These are phyloP conservation scores for Nyctibius bracteatus DNA, from an alignment of 2,113 vertebrate genomes.

Conservation along the genomic window DNA sequence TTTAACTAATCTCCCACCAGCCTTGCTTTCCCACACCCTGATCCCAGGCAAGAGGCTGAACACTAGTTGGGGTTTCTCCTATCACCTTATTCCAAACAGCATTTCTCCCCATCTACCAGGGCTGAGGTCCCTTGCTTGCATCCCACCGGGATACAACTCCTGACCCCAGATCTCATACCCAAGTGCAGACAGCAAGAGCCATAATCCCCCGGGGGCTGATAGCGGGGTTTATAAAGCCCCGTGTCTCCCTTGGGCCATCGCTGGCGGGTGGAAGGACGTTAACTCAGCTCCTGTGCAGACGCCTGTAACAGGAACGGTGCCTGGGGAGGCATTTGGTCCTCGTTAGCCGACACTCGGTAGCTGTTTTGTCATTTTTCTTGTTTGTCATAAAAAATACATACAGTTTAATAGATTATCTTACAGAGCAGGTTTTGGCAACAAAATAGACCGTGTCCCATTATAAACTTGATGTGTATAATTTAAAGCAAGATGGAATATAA, in stretches of 20 bases:
- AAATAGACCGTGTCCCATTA: slow-evolving; percentile 64
- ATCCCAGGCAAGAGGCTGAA: not conserved
- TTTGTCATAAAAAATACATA: slow-evolving; percentile 79
- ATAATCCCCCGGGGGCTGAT: not conserved
- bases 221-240: not conserved
- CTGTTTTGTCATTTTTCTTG: slow-evolving; percentile 76
- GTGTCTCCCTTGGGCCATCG: not conserved
- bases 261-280: slow-evolving; percentile 6
- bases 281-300: slow-evolving; percentile 44
- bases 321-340: slow-evolving; percentile 67
- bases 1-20: not conserved
- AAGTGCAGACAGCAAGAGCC: not conserved
- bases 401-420: slow-evolving; percentile 72
- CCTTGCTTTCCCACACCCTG: not conserved
- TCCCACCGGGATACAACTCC: not conserved
- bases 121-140: not conserved
- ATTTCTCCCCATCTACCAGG: not conserved
- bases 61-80: not conserved
- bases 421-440: slow-evolving; percentile 72
- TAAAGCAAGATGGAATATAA: slow-evolving; percentile 71
- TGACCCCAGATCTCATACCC: not conserved
- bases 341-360: slow-evolving; percentile 67
- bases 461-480: slow-evolving; percentile 69
- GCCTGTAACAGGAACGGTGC: not conserved
- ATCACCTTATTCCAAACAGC: not conserved